A percentile compares a stretch with the other conserved stretches of the same genome.
phyloP scores from a whole-genome alignment of 2,888 invertebrate species.

The Tridacna gigas region DNA sequence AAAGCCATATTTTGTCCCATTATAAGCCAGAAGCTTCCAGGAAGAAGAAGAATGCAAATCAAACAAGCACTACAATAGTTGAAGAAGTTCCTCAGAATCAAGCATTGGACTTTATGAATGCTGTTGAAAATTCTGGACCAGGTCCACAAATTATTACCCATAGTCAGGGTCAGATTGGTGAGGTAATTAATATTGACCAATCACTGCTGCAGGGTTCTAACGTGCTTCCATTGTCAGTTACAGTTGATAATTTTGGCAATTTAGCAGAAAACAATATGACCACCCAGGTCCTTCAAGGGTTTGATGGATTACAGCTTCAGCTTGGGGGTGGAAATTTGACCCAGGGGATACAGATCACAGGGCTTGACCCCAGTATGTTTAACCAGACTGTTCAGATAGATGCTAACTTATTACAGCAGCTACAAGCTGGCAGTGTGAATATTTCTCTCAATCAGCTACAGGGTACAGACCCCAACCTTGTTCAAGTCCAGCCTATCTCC shows the following conservation, averaged over 20 bases:
- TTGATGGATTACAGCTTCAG: constrained; percentile 84
- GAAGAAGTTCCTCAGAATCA: constrained; percentile 47
- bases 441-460: constrained; percentile 80
- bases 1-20: constrained; percentile 88
- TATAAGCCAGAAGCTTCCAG: constrained; percentile 80
- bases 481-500: constrained; percentile 73
- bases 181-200: constrained; percentile 75
- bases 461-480: constrained; percentile 70
- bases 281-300: constrained; percentile 79
- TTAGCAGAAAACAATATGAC: constrained; percentile 72
- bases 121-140: constrained; percentile 49
- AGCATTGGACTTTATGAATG: constrained; percentile 54
- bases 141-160: constrained; percentile 39
- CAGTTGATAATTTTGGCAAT: constrained; percentile 70
- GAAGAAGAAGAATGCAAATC: constrained; percentile 44
- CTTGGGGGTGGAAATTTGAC: constrained; percentile 78
- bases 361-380: constrained; percentile 83
- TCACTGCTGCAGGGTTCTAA: constrained; percentile 70
- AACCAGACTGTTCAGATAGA: constrained; percentile 86
- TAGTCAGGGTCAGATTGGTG: constrained; percentile 62
- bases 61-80: constrained; percentile 25
- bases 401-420: constrained; percentile 85
- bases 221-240: constrained; percentile 78
- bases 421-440: constrained; percentile 84
- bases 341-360: constrained; percentile 84